These are phyloP conservation scores for Pipistrellus nathusii DNA, from an alignment of 2,797 vertebrate genomes.

Conservation along the genomic window DNA sequence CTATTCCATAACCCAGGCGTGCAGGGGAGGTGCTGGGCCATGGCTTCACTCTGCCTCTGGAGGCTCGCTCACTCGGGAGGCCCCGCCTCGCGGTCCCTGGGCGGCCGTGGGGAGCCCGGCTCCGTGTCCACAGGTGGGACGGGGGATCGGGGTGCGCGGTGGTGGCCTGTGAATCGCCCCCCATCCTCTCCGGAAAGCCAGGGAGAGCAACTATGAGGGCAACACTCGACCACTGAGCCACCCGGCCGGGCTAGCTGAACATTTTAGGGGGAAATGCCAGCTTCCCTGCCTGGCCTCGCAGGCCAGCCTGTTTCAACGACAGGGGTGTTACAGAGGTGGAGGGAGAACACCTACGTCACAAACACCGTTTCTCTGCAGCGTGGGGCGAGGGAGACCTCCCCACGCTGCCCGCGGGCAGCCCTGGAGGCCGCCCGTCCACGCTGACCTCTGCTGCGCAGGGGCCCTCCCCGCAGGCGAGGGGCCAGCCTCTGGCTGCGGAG, in stretches of 20 bases:
- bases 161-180: not conserved
- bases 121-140: not conserved
- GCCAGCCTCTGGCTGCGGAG: not conserved
- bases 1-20: no score
- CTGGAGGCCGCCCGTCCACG: not conserved
- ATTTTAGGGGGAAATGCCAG: no score
- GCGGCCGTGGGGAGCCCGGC: not conserved
- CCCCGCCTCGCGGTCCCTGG: not conserved
- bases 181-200: no score
- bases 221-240: no score
- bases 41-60: no score
- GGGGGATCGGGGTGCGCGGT: not conserved
- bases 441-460: not conserved
- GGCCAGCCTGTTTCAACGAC: no score
- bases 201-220: no score
- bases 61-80: not conserved
- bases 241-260: no score
- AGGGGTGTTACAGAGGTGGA: not conserved
- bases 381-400: not conserved
- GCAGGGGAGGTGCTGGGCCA: no score
- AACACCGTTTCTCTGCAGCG: not conserved
- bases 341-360: not conserved
- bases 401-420: not conserved
- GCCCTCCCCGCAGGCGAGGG: not conserved
- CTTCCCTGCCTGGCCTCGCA: no score